A percentile compares a stretch with the other conserved stretches of the same genome.
Evolutionary conservation across 1,140 invertebrate genomes (phyloP).

Genomic region (Hetaerina americana): DNA sequence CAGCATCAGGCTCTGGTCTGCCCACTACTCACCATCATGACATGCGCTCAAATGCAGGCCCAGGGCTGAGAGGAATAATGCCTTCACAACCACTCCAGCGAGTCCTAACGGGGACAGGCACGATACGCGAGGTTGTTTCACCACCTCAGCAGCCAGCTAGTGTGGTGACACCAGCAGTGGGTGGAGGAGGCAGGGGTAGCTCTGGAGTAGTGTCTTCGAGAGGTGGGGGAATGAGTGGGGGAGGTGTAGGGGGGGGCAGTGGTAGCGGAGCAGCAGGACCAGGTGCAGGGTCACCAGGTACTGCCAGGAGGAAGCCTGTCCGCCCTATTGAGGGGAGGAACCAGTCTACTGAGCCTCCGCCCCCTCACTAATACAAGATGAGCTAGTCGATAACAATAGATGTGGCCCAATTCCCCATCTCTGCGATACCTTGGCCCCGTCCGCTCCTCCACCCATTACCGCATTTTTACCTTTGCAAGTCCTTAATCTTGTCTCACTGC

Average conservation of each 20-base stretch:
- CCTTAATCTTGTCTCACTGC: not conserved
- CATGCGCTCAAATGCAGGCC: not conserved
- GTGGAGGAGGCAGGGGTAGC: constrained; percentile 13
- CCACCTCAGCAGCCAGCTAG: constrained; percentile 11
- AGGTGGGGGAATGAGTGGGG: constrained; percentile 11
- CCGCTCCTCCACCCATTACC: not conserved
- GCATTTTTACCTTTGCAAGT: not conserved
- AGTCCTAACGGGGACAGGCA: constrained; percentile 26
- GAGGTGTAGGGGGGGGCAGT: constrained; percentile 14
- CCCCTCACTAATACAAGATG: constrained; percentile 32
- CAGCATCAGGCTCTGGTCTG: not conserved
- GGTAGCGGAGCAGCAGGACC: constrained; percentile 13
- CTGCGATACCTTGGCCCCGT: not conserved
- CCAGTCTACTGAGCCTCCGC: constrained; percentile 38
- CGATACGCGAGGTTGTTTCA: constrained; percentile 14
- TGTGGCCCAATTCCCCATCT: not conserved
- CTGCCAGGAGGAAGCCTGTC: constrained; percentile 34
- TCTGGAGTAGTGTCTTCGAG: constrained; percentile 11
- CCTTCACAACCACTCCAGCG: not conserved
- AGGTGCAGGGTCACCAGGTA: constrained; percentile 13
- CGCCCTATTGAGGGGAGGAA: constrained; percentile 35
- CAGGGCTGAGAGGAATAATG: not conserved
- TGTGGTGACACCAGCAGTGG: constrained; percentile 9
- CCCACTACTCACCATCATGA: not conserved
- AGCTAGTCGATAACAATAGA: not conserved